Conservation (phyloP, 2,888 invertebrate species). For the Apodemia duryi region DNA sequence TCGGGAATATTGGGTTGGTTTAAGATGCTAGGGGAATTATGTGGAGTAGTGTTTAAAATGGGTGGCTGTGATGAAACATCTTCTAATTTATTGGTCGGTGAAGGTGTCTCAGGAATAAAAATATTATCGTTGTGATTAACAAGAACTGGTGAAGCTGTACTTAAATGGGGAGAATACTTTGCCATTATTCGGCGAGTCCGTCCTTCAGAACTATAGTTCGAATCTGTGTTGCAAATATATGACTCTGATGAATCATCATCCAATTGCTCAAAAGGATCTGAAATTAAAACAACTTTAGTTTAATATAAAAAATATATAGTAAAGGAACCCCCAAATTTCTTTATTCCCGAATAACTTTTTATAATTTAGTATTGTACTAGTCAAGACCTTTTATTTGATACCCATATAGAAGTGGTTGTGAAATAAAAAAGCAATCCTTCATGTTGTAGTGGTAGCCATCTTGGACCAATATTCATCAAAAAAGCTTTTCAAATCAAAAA, state of each 20-base stretch:
- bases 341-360: no score
- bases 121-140: not conserved
- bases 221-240: slow-evolving; percentile 4
- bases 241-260: slow-evolving; percentile 1
- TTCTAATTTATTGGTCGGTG: slow-evolving; percentile 2
- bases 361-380: no score
- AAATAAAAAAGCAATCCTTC: no score
- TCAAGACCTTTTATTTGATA: no score
- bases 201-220: slow-evolving; percentile 2
- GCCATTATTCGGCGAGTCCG: not conserved
- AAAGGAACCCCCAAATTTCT: no score
- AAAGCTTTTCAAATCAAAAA: no score
- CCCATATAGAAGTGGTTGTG: no score
- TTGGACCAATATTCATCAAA: no score
- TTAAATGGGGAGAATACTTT: slow-evolving; percentile 2
- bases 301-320: not conserved
- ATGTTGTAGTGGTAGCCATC: no score
- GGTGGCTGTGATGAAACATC: not conserved
- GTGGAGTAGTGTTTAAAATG: slow-evolving; percentile 2
- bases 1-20: slow-evolving; percentile 2
- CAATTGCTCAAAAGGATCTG: slow-evolving; percentile 1
- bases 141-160: slow-evolving; percentile 2
- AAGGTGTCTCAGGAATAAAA: slow-evolving; percentile 4
- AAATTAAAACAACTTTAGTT: slow-evolving; percentile 2
- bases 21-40: slow-evolving; percentile 2